Evolutionary conservation across 2,113 vertebrate species (phyloP).

Genomic region (Rousettus leschenaultii): DNA sequence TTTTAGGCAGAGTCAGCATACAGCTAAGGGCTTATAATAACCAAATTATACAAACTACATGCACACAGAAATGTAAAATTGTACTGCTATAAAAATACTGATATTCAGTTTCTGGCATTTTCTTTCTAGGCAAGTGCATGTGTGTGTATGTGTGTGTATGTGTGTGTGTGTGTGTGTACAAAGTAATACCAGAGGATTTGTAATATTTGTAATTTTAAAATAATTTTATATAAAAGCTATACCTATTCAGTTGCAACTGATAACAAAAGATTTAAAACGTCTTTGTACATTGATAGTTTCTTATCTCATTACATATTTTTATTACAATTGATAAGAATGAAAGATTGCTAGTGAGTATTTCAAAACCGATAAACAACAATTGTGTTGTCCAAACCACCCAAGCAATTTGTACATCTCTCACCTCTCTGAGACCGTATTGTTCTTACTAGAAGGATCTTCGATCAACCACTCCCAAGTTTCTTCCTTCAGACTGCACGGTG

Average conservation of each 20-base stretch:
- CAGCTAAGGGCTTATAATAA: neutral
- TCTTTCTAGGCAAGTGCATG: neutral
- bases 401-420: neutral
- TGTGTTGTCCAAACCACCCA: neutral
- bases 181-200: neutral
- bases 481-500: neutral
- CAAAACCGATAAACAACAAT: neutral
- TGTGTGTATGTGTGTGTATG: neutral
- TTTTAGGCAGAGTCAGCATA: neutral
- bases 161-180: neutral
- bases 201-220: neutral
- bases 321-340: neutral
- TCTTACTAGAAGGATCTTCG: neutral
- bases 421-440: neutral
- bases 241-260: neutral
- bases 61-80: neutral
- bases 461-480: neutral
- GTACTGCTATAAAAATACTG: neutral
- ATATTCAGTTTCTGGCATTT: neutral
- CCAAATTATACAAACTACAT: neutral
- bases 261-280: neutral
- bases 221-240: neutral
- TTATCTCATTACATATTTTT: neutral
- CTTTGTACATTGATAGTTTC: neutral
- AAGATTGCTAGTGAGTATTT: slow-evolving; percentile 19